These are phyloP conservation scores for Agrotis ipsilon DNA, from an alignment of 2,888 invertebrate genomes.

Conservation along the genomic window DNA sequence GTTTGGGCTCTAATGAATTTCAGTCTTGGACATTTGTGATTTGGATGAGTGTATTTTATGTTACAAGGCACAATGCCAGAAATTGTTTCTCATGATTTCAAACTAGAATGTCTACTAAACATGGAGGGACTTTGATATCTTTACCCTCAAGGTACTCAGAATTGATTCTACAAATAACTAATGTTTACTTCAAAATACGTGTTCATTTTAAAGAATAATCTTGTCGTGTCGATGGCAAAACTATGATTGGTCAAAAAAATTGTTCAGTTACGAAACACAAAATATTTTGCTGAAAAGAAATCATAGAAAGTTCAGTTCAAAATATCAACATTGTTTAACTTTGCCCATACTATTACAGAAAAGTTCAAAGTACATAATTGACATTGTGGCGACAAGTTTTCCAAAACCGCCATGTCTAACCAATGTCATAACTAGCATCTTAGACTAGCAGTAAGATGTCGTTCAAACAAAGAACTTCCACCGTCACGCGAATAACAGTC, in stretches of 20 bases:
- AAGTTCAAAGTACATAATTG: not conserved
- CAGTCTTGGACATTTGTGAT: not conserved
- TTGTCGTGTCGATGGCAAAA: too few relatives aligned
- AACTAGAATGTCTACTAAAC: not conserved
- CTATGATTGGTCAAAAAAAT: too few relatives aligned
- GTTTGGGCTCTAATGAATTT: not conserved
- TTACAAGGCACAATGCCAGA: not conserved
- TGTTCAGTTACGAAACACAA: too few relatives aligned
- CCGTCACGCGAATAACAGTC: constrained; percentile 61
- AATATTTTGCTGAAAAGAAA: not conserved
- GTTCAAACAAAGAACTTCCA: constrained; percentile 33
- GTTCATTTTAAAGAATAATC: too few relatives aligned
- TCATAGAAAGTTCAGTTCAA: not conserved
- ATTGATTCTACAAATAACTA: too few relatives aligned
- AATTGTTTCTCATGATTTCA: not conserved
- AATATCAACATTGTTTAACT: not conserved
- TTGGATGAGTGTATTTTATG: not conserved
- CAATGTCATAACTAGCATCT: constrained; percentile 13
- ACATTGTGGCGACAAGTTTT: not conserved
- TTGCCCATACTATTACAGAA: not conserved
- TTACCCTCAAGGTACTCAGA: too few relatives aligned
- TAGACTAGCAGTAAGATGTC: constrained; percentile 34
- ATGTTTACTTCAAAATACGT: too few relatives aligned
- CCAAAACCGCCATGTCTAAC: not conserved
- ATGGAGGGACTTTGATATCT: not conserved